Evolutionary conservation across 1,140 invertebrate species (phyloP), one percentile per base, ranked within the genome.

Genomic region (Hycleus cichorii): DNA sequence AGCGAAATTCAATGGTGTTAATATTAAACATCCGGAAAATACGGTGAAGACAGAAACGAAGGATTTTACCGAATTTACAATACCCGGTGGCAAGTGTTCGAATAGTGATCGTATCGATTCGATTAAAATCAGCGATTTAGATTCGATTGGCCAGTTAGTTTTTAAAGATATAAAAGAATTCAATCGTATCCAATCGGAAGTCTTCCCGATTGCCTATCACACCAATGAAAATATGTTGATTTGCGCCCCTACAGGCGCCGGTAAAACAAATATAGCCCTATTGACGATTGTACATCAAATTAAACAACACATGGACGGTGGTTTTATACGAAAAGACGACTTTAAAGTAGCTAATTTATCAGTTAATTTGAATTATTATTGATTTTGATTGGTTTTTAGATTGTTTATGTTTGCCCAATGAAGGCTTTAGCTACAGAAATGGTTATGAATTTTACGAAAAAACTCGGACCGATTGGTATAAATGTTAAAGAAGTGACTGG

Each of bases 351-450:
- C 60, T 48, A 25, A 18, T 25, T 43, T 25, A n/a, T 43, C 2
- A n/a, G 11, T 43, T 8, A 11, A 11, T 12, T 24, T 11, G 7
- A 32, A 32, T 32, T 32, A 32, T 53, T 53, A 12, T 51, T 39
- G 12, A 60, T 56, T 45, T 45, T 56, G 54, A 5, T 51, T 26
- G 46, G 26, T 77, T 51, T 32, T 4, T 64, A 93, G 85, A 96
- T 99, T 67, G 89, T 99, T 12, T 99, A 99, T 76, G 90, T 99
- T 54, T 95, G 96, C 2, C 97, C 97, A 7, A 99, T 99, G 97
- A 99, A 99, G 79, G 97, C 97, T 1, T 75, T 99, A 12, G 97
- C 97, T 1, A 87, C 95, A 32, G 97, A 99, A 81, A 99, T 99
- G 95, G 94, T 96, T 0, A 80, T 84, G 1, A 98, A 91, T 76